Evolutionary conservation across 1,140 invertebrate genomes (phyloP).

Genomic region (Mylabris phalerata): DNA sequence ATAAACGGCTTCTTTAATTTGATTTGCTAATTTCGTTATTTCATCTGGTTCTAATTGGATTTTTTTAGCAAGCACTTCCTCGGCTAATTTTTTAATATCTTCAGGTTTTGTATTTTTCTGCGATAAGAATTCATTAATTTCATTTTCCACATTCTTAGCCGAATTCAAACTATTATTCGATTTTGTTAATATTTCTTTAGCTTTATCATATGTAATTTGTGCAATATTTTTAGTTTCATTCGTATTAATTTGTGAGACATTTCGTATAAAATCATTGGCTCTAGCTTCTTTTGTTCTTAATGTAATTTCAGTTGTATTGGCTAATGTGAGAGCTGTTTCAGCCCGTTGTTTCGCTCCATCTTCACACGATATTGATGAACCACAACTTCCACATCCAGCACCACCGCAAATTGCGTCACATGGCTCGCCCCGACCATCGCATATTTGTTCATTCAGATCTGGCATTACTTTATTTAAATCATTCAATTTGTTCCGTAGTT

Average conservation of each 20-base stretch:
- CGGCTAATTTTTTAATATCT: constrained; percentile 71
- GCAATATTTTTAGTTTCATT: constrained; percentile 32
- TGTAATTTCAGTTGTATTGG: constrained; percentile 71
- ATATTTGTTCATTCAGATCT: constrained; percentile 75
- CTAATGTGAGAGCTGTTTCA: constrained; percentile 74
- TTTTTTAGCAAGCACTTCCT: constrained; percentile 59
- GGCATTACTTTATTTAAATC: constrained; percentile 68
- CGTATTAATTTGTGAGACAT: constrained; percentile 41
- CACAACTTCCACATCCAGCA: constrained; percentile 86
- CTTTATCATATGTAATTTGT: constrained; percentile 30
- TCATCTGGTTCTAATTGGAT: constrained; percentile 72
- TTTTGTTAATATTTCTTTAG: constrained; percentile 24
- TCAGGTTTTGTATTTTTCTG: constrained; percentile 70
- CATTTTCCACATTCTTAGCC: constrained; percentile 52
- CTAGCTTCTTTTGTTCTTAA: constrained; percentile 75
- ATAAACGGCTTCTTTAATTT: constrained; percentile 80
- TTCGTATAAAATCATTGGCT: constrained; percentile 60
- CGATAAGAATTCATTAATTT: constrained; percentile 69
- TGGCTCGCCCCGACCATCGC: constrained; percentile 75
- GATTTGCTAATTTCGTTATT: constrained; percentile 72
- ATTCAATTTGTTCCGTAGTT: constrained; percentile 59
- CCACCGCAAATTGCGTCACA: constrained; percentile 91
- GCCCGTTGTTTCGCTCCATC: constrained; percentile 82
- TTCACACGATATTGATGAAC: constrained; percentile 77
- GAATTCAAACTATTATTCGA: constrained; percentile 44